Percentiles rank a stretch among this genome's conserved stretches.
Evolutionary conservation across 2,888 invertebrate species (phyloP).

Genomic region (Mayetiola destructor): DNA sequence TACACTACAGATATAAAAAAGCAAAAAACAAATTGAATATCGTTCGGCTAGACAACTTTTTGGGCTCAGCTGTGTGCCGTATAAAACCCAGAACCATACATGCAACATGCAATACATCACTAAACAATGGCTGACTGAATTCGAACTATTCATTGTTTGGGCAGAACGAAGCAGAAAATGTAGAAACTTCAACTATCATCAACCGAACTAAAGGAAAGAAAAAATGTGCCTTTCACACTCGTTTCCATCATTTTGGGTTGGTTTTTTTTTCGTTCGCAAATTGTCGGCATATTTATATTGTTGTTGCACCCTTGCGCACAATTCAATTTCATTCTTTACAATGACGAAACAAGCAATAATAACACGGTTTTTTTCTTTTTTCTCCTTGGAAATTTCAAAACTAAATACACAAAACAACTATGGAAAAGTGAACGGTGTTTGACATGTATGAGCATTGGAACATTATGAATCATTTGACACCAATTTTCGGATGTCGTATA

Average conservation of each 20-base stretch:
- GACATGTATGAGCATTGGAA: too few relatives aligned
- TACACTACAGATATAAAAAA: background rate
- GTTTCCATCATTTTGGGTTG: background rate
- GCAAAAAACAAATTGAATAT: too few relatives aligned
- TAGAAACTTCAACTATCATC: background rate
- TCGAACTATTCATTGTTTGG: too few relatives aligned
- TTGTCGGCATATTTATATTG: slow-evolving; percentile 1
- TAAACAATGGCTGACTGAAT: slow-evolving; percentile 3
- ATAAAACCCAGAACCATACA: too few relatives aligned
- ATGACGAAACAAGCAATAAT: background rate
- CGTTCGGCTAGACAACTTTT: too few relatives aligned
- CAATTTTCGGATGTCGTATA: slow-evolving; percentile 10
- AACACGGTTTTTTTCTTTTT: too few relatives aligned
- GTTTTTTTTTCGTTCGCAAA: too few relatives aligned
- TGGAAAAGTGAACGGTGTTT: background rate
- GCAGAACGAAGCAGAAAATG: slow-evolving; percentile 6
- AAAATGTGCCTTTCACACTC: slow-evolving; percentile 1
- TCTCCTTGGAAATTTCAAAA: too few relatives aligned
- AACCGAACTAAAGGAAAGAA: background rate
- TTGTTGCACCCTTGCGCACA: slow-evolving; percentile 11
- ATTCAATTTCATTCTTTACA: slow-evolving; percentile 1
- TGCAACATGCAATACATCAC: slow-evolving; percentile 9
- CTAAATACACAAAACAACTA: background rate
- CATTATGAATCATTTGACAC: slow-evolving; percentile 10
- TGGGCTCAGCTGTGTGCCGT: slow-evolving; percentile 11